Conservation (phyloP, 2,888 invertebrate species). For the Acleris sparsana region DNA sequence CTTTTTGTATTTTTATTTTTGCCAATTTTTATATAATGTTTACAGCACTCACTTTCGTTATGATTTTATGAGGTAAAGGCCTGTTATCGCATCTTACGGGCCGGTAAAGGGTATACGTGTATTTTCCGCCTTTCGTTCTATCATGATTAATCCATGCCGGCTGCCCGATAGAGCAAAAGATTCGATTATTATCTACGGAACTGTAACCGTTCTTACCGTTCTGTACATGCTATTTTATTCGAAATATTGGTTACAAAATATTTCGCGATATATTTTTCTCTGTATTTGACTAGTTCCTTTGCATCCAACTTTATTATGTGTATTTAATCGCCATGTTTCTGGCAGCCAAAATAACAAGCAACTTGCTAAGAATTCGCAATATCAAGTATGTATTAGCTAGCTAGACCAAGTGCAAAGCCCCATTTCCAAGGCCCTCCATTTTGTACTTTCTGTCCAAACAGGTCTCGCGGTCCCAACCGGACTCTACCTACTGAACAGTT, state of each 20-base stretch:
- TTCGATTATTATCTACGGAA: no score
- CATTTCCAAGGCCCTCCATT: slow-evolving; percentile 24
- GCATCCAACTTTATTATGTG: no score
- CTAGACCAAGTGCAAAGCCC: slow-evolving; percentile 18
- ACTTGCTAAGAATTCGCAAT: neutral
- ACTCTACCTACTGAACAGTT: slow-evolving; percentile 20
- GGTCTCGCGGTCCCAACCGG: slow-evolving; percentile 17
- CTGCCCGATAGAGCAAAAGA: neutral
- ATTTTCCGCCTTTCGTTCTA: slow-evolving; percentile 11
- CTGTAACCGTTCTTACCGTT: no score
- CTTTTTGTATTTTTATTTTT: slow-evolving; percentile 42
- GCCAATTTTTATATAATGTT: neutral
- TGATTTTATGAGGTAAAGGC: neutral
- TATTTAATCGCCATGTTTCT: no score
- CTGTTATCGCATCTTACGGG: slow-evolving; percentile 6
- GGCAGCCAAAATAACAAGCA: no score
- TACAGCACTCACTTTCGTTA: neutral
- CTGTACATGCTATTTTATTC: no score
- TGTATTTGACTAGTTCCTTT: no score
- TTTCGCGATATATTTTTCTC: neutral
- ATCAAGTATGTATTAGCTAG: neutral
- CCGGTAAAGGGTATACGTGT: neutral
- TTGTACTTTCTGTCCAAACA: slow-evolving; percentile 13
- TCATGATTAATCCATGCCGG: neutral
- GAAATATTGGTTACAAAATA: no score